Percentiles rank a stretch among this genome's conserved stretches.
These are phyloP conservation scores for Otocyon megalotis DNA, from an alignment of 2,113 vertebrate species.

Conservation along the genomic window DNA sequence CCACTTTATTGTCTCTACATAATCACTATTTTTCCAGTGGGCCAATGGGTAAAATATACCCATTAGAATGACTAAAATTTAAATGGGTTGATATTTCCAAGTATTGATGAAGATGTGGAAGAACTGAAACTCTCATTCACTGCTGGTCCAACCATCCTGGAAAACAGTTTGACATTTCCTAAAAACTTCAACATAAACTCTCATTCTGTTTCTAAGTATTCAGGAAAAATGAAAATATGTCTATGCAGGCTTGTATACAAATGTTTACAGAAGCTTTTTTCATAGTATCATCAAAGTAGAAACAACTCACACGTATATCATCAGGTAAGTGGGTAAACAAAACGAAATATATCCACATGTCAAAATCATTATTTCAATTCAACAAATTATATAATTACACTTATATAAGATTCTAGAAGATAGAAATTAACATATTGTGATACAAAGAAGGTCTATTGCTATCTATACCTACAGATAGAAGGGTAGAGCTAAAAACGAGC, in stretches of 20 bases:
- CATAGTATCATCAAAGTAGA: background rate
- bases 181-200: background rate
- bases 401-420: background rate
- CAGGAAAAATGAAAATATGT: background rate
- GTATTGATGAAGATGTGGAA: background rate
- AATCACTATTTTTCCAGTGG: background rate
- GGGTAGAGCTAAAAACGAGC: background rate
- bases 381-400: background rate
- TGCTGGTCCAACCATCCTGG: background rate
- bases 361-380: background rate
- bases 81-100: background rate
- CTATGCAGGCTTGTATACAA: background rate
- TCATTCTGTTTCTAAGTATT: background rate
- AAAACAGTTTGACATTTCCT: background rate
- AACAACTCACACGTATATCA: background rate
- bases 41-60: too few species aligned
- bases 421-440: background rate
- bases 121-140: background rate
- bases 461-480: background rate
- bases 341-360: background rate
- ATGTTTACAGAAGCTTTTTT: background rate
- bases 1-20: background rate
- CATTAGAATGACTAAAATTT: background rate
- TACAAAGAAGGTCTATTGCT: background rate
- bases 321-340: background rate